These are phyloP conservation scores for Aphis craccivora DNA, from an alignment of 1,140 invertebrate genomes.

Conservation along the genomic window DNA sequence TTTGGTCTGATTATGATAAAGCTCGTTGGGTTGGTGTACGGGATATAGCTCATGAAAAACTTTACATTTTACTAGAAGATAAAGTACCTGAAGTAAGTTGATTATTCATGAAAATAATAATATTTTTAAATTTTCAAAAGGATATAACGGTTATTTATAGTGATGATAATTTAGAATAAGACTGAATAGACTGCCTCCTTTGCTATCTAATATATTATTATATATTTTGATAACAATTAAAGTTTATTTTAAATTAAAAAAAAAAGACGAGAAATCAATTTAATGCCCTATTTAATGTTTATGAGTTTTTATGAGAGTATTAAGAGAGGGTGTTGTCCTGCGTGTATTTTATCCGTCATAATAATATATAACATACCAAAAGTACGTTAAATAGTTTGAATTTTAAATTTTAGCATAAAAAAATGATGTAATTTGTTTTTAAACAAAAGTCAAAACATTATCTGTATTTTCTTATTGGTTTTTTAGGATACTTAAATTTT, in stretches of 20 bases:
- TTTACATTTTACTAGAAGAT: constrained; percentile 81
- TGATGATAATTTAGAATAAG: no score
- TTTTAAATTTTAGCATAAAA: neutral
- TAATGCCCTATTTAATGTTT: no score
- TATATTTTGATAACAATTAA: no score
- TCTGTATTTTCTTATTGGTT: neutral
- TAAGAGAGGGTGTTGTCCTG: no score
- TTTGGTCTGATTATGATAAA: constrained; percentile 93
- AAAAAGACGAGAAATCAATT: neutral
- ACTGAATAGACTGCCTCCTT: no score
- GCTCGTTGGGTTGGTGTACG: constrained; percentile 95
- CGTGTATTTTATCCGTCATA: no score
- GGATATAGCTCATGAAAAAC: constrained; percentile 95
- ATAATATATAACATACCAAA: no score
- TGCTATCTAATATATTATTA: no score
- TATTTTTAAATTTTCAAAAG: neutral
- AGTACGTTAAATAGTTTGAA: neutral
- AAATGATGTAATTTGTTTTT: neutral
- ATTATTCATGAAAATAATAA: neutral
- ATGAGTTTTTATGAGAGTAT: no score
- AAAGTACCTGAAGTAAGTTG: constrained; percentile 80
- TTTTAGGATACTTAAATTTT: neutral
- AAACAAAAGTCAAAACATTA: neutral
- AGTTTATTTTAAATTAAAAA: no score
- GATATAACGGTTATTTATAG: no score